These are phyloP conservation scores for Arenicola marina DNA, from an alignment of 2,888 invertebrate genomes.

Conservation along the genomic window DNA sequence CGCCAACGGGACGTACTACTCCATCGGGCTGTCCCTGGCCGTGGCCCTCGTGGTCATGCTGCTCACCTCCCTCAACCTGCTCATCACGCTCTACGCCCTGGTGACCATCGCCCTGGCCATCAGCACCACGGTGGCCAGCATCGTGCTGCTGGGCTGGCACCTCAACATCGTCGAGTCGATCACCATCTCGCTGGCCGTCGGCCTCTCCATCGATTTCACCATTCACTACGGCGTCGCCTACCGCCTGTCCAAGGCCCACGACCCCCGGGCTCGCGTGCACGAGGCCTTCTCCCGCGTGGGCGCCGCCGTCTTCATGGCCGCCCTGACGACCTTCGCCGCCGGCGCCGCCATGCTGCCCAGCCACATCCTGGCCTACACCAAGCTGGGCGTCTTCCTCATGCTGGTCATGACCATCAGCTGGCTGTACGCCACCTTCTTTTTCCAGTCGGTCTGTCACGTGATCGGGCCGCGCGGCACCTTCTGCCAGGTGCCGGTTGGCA, in stretches of 20 bases:
- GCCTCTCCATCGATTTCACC: constrained; percentile 88
- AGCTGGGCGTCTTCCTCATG: constrained; percentile 85
- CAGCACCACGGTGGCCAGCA: constrained; percentile 74
- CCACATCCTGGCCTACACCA: constrained; percentile 83
- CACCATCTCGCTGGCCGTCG: constrained; percentile 86
- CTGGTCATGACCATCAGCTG: constrained; percentile 86
- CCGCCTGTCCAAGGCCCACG: constrained; percentile 26
- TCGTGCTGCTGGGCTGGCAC: constrained; percentile 74
- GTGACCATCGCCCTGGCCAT: constrained; percentile 82
- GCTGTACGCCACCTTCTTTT: constrained; percentile 63
- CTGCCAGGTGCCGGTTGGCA: constrained; percentile 24
- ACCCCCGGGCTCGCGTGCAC: constrained; percentile 10
- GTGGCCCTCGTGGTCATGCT: constrained; percentile 78
- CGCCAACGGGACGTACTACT: constrained; percentile 77
- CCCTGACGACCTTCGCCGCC: constrained; percentile 81
- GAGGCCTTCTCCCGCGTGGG: constrained; percentile 65
- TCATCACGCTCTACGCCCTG: constrained; percentile 82
- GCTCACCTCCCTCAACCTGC: constrained; percentile 79
- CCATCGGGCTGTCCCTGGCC: constrained; percentile 79
- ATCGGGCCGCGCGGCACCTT: constrained; percentile 69
- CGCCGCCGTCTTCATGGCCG: constrained; percentile 82
- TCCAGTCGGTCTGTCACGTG: constrained; percentile 68
- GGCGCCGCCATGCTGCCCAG: constrained; percentile 85
- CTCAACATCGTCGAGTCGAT: constrained; percentile 89
- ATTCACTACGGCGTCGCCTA: constrained; percentile 86